Percentiles rank a stretch among this genome's conserved stretches.
These are phyloP conservation scores for Canis aureus DNA, from an alignment of 2,113 vertebrate genomes.

Conservation along the genomic window DNA sequence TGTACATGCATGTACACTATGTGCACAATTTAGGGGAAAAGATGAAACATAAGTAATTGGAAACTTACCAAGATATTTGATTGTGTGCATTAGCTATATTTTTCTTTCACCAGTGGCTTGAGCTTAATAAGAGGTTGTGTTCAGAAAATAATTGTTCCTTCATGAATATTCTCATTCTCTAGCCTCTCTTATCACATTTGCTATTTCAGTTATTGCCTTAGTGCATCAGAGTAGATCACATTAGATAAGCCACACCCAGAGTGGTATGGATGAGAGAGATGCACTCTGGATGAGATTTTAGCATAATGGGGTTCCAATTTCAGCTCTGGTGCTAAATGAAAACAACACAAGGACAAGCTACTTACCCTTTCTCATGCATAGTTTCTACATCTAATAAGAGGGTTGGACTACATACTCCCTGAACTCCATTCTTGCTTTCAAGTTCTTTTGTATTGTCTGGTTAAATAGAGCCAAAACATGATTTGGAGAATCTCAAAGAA, in stretches of 20 bases:
- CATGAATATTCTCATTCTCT: neutral
- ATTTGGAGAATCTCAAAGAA: constrained; percentile 4
- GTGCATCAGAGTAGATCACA: neutral
- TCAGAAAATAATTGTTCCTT: neutral
- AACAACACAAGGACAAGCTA: neutral
- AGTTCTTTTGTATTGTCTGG: neutral
- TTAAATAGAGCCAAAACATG: neutral
- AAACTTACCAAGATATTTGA: neutral
- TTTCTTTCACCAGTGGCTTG: neutral
- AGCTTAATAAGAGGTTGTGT: neutral
- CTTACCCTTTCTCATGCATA: neutral
- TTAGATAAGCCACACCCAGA: neutral
- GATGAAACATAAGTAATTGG: neutral
- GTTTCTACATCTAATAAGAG: neutral
- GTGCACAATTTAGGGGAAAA: neutral
- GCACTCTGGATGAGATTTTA: neutral
- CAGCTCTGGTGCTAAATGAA: neutral
- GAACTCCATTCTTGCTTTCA: neutral
- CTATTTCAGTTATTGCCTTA: neutral
- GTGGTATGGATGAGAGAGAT: neutral
- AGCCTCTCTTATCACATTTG: neutral
- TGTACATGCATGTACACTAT: too few relatives aligned
- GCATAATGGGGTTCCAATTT: neutral
- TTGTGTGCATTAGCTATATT: neutral
- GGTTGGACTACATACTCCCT: neutral